These are phyloP conservation scores for Drosophila persimilis DNA, from an alignment of 1,140 invertebrate genomes.

Conservation along the genomic window DNA sequence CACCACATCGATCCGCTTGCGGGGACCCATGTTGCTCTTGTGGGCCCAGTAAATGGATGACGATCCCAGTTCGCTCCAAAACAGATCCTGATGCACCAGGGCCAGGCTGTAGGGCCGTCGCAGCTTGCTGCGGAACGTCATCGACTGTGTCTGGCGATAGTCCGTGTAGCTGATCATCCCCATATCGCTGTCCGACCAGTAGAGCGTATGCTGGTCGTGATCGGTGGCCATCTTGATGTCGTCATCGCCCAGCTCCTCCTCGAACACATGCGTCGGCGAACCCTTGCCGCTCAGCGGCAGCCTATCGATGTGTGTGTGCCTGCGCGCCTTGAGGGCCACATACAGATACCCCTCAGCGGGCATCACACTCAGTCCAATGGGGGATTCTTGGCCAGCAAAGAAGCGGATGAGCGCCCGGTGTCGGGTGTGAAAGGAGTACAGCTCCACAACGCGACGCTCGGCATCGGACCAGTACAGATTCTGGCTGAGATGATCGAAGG, in stretches of 20 bases:
- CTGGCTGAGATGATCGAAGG: slow-evolving; percentile 87
- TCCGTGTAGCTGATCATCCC: slow-evolving; percentile 68
- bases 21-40: slow-evolving; percentile 82
- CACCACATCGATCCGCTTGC: slow-evolving; percentile 67
- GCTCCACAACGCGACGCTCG: slow-evolving; percentile 85
- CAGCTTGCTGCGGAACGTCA: slow-evolving; percentile 74
- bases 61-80: slow-evolving; percentile 85
- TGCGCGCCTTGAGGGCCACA: slow-evolving; percentile 84
- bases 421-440: slow-evolving; percentile 84
- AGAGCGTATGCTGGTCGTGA: slow-evolving; percentile 47
- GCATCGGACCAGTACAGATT: slow-evolving; percentile 88
- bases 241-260: slow-evolving; percentile 82
- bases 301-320: slow-evolving; percentile 85
- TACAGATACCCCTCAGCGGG: slow-evolving; percentile 89
- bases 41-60: slow-evolving; percentile 85
- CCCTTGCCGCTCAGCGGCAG: slow-evolving; percentile 85
- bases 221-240: slow-evolving; percentile 61
- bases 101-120: slow-evolving; percentile 84
- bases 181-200: slow-evolving; percentile 74
- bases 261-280: slow-evolving; percentile 83
- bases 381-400: slow-evolving; percentile 84
- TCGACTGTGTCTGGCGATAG: slow-evolving; percentile 69
- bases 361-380: slow-evolving; percentile 86
- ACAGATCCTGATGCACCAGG: slow-evolving; percentile 85
- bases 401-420: slow-evolving; percentile 85